Base-by-base conservation (phyloP, 2,888 invertebrate species). In the Diaperis boleti region DNA sequence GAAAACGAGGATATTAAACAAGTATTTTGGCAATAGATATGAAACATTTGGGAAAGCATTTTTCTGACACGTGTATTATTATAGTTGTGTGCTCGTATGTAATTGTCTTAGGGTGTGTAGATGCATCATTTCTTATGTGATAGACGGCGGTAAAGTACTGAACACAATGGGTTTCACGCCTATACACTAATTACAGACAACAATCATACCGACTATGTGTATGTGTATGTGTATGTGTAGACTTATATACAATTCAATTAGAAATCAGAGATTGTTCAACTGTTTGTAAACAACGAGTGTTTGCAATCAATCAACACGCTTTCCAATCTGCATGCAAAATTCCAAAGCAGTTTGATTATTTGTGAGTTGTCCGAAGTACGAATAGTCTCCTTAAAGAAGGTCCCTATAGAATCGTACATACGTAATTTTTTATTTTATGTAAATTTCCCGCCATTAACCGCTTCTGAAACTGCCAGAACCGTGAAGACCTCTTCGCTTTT, bases 161-260 rank as follows among this genome's bases (percentile, higher is more conserved):
- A 56, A 54, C 54, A 63, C 63, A 63, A 63, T 63, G 41, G 63
- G 15, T 54, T 33, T 59, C 63, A 63, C 63, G 59, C 63, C 63
- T 63, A 52, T 54, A 59, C 45, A 63, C 59, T 63, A 63, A 63
- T 63, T 63, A 63, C 54, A 59, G 52, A 35, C 59, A 57, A 59
- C 59, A 63, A 63, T 63, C 63, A 59, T 59, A 52, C 52, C 59
- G 37, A 18, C 63, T 59, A 37, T 52, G 52, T 62, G 44, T 45
- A 29, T 13, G 29, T 44, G 52, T 62, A 52, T 45, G 37, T 13
- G 29, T 44, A 52, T 47, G 29, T 13, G 18, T 33, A 52, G 59
- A 52, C 59, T 37, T 54, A 63, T 45, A 37, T 59, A 59, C 63
- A 63, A 59, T 63, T 63, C 63, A 63, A 63, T 63, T 63, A 59